These are phyloP conservation scores for Pavo muticus DNA, from an alignment of 2,113 vertebrate genomes.

Conservation along the genomic window DNA sequence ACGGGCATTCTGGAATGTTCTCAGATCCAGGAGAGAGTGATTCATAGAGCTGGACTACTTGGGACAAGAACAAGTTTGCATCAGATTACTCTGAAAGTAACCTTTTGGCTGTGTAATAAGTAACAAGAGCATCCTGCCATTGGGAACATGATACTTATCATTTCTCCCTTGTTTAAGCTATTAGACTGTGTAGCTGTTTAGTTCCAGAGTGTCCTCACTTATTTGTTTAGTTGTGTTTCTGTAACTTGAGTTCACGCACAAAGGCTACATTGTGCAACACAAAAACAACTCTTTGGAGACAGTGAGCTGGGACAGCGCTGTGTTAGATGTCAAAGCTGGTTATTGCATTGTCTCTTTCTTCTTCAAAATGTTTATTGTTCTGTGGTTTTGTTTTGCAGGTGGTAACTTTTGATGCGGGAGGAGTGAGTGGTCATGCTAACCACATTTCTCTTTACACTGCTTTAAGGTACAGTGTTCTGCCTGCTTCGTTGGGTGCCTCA, in stretches of 20 bases:
- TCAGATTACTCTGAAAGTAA: slow-evolving; percentile 27
- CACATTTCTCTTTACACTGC: slow-evolving; percentile 86
- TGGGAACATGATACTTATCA: not conserved
- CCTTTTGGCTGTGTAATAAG: slow-evolving; percentile 21
- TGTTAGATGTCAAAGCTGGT: not conserved
- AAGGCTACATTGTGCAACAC: slow-evolving; percentile 26
- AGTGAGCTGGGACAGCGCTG: not conserved
- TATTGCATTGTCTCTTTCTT: not conserved
- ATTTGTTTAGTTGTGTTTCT: slow-evolving; percentile 42
- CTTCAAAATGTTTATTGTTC: not conserved
- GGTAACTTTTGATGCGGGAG: slow-evolving; percentile 91
- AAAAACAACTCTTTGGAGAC: not conserved
- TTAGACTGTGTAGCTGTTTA: not conserved
- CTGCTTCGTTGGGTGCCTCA: rapidly evolving
- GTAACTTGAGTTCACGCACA: slow-evolving; percentile 24
- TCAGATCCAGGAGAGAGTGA: not conserved
- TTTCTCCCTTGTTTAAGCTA: slow-evolving; percentile 7
- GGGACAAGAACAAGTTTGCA: slow-evolving; percentile 3
- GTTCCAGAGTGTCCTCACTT: not conserved
- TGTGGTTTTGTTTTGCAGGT: slow-evolving; percentile 82
- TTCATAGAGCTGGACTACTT: slow-evolving; percentile 8
- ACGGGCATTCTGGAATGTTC: not conserved
- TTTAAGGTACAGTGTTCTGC: slow-evolving; percentile 83
- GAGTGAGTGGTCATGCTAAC: slow-evolving; percentile 93
- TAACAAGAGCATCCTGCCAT: slow-evolving; percentile 41